Evolutionary conservation across 1,140 invertebrate genomes (phyloP).

Genomic region (Drosophila watanabei): DNA sequence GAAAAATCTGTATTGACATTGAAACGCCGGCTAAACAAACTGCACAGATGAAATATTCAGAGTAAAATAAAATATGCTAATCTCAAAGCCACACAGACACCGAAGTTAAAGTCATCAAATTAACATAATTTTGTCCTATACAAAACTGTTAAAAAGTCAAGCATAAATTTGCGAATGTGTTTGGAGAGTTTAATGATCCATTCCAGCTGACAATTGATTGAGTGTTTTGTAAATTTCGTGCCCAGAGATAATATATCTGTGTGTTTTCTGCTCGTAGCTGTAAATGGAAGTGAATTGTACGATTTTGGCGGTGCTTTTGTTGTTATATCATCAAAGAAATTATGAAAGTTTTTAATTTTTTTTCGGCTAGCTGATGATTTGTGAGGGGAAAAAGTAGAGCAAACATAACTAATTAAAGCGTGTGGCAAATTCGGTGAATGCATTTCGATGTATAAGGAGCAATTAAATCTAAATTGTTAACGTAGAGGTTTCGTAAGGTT

Average conservation of each 20-base stretch:
- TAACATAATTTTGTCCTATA: conserved; percentile 56
- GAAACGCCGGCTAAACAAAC: conserved; percentile 23
- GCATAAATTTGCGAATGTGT: conserved; percentile 11
- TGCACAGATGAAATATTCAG: conserved; percentile 5
- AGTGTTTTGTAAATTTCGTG: conserved; percentile 55
- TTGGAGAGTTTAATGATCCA: conserved; percentile 56
- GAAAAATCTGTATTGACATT: conserved; percentile 30
- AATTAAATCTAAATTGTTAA: conserved; percentile 10
- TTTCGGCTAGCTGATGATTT: conserved; percentile 29
- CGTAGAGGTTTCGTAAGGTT: background rate
- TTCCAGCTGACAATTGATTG: conserved; percentile 48
- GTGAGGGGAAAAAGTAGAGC: conserved; percentile 39
- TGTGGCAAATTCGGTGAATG: conserved; percentile 19
- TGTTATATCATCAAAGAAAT: conserved; percentile 34
- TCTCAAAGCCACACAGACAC: conserved; percentile 23
- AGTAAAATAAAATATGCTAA: conserved; percentile 30
- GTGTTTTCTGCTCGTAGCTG: conserved; percentile 32
- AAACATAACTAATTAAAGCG: conserved; percentile 25
- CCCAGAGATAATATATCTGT: conserved; percentile 43
- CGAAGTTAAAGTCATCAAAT: conserved; percentile 31
- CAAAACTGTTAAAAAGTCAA: conserved; percentile 53
- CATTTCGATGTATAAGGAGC: conserved; percentile 5
- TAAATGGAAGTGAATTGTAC: conserved; percentile 30
- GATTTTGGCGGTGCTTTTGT: conserved; percentile 28
- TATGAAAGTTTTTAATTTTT: conserved; percentile 45